A percentile compares a stretch with the other conserved stretches of the same genome.
Conservation (phyloP, 2,113 vertebrate genomes). For the Pedionomus torquatus region DNA sequence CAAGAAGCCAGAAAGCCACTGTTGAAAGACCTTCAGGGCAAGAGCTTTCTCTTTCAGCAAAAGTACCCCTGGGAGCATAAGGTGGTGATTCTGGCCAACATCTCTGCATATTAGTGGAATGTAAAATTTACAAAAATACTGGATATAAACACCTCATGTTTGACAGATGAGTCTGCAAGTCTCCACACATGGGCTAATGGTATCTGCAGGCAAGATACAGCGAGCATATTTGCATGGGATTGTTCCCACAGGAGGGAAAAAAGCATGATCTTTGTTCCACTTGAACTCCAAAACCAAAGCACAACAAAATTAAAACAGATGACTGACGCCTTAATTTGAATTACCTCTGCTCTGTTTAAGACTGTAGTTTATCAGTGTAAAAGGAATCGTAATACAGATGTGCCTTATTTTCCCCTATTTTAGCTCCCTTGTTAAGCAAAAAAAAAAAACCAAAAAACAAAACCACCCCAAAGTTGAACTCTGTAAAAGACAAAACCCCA, state of each 20-base stretch:
- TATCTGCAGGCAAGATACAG: neutral
- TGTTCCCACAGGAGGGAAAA: neutral
- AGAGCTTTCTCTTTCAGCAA: neutral
- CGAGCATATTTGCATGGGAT: neutral
- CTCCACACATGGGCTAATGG: neutral
- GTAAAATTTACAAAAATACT: neutral
- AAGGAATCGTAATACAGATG: neutral
- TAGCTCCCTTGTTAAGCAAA: neutral
- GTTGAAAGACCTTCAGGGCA: neutral
- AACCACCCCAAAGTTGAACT: neutral
- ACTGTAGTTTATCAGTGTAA: neutral
- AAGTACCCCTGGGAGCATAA: neutral
- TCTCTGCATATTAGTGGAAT: neutral
- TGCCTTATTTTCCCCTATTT: neutral
- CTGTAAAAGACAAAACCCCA: neutral
- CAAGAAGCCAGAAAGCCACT: neutral
- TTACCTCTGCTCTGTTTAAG: slow-evolving; percentile 44
- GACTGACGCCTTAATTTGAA: slow-evolving; percentile 4
- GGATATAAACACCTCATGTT: neutral
- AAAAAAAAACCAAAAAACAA: neutral
- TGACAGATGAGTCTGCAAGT: neutral
- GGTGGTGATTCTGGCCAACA: neutral
- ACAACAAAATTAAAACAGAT: neutral
- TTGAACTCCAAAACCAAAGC: neutral
- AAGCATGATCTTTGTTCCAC: neutral